Evolutionary conservation across 2,888 invertebrate species (phyloP).

Genomic region (Frankliniella intonsa): DNA sequence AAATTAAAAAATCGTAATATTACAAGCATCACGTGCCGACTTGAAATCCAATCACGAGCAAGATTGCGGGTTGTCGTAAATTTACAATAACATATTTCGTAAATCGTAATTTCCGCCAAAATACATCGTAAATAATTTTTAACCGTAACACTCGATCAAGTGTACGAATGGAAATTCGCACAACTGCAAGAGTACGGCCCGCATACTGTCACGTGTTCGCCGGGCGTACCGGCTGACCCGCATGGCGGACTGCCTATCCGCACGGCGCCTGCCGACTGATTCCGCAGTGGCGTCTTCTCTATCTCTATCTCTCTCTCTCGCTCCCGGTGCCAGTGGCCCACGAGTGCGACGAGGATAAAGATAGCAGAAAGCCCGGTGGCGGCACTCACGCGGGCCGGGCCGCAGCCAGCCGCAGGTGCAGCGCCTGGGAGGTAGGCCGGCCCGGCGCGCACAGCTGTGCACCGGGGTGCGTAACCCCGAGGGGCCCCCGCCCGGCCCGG

Average conservation of each 20-base stretch:
- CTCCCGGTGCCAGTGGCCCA: not conserved
- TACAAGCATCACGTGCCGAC: no score
- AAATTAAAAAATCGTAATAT: no score
- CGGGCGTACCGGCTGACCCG: no score
- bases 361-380: not conserved
- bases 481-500: not conserved
- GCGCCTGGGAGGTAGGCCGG: not conserved
- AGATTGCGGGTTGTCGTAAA: no score
- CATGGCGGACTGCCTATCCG: not conserved
- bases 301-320: not conserved
- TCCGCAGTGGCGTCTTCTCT: not conserved
- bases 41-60: no score
- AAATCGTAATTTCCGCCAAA: no score
- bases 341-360: not conserved
- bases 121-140: no score
- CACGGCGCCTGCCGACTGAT: not conserved
- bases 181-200: no score
- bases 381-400: not conserved
- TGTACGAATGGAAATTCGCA: no score
- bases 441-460: not conserved
- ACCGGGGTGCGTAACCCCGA: not conserved
- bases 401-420: not conserved
- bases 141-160: no score
- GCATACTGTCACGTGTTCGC: no score
- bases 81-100: no score